Evolutionary conservation across 2,888 invertebrate species (phyloP).

Genomic region (Miltochrista miniata): DNA sequence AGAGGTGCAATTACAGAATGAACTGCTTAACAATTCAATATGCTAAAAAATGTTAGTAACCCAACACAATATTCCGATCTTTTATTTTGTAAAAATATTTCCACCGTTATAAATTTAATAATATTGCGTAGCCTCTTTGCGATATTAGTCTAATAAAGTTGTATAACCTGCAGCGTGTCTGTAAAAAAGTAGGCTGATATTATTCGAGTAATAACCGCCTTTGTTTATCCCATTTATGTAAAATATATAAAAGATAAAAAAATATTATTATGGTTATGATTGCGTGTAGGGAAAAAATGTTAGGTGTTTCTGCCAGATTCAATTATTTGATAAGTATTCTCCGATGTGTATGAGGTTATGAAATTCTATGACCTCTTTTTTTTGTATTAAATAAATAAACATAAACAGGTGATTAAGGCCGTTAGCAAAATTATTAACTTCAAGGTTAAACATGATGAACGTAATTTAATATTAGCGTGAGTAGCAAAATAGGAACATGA

Average conservation of each 20-base stretch:
- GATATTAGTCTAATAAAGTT: neutral
- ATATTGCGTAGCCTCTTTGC: no score
- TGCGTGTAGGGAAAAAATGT: slow-evolving; percentile 29
- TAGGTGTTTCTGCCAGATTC: slow-evolving; percentile 27
- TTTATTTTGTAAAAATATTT: neutral
- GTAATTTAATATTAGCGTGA: neutral
- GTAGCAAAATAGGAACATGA: no score
- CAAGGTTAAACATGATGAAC: neutral
- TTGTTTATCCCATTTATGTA: slow-evolving; percentile 11
- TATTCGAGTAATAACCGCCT: neutral
- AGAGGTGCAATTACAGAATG: no score
- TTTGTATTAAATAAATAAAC: slow-evolving; percentile 4
- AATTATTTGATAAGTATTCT: slow-evolving; percentile 35
- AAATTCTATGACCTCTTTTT: slow-evolving; percentile 15
- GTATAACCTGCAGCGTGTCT: neutral
- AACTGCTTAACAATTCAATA: no score
- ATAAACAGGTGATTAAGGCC: neutral
- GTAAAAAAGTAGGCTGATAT: neutral
- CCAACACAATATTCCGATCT: neutral
- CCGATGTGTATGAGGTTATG: slow-evolving; percentile 19
- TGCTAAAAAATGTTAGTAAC: no score
- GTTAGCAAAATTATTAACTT: neutral
- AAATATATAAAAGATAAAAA: no score
- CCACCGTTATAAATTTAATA: no score
- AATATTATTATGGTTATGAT: slow-evolving; percentile 24